Percentiles rank a stretch among this genome's conserved stretches.
phyloP scores from a whole-genome alignment of 2,888 invertebrate genomes.

The Thymelicus sylvestris region DNA sequence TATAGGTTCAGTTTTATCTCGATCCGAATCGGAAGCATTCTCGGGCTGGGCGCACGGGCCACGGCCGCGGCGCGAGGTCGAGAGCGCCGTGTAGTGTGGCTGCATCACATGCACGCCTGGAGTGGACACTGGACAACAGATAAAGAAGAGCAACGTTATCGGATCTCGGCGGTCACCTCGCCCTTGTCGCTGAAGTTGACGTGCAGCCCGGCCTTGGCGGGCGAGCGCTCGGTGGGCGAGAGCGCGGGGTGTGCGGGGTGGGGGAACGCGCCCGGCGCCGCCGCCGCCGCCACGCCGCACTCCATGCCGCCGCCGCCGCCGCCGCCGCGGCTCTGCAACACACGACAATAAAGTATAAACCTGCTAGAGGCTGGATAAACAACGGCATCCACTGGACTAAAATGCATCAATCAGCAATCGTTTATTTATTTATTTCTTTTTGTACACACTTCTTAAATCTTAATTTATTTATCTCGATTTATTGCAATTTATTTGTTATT shows the following conservation, averaged over 20 bases:
- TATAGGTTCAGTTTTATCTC: background rate
- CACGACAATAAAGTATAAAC: background rate
- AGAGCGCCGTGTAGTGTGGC: background rate
- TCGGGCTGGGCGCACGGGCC: background rate
- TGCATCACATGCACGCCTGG: too few relatives aligned
- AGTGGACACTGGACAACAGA: too few relatives aligned
- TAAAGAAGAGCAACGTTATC: background rate
- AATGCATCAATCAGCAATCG: too few relatives aligned
- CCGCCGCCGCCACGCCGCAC: constrained; percentile 54
- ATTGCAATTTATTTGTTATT: too few relatives aligned
- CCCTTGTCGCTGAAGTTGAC: constrained; percentile 96
- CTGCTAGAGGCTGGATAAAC: too few relatives aligned
- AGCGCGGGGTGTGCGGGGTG: constrained; percentile 64
- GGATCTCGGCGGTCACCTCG: constrained; percentile 76
- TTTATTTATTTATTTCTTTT: too few relatives aligned
- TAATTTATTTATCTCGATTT: too few relatives aligned
- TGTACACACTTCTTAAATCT: too few relatives aligned
- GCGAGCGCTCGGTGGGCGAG: constrained; percentile 90
- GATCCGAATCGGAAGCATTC: background rate
- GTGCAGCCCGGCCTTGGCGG: constrained; percentile 92
- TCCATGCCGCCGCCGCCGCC: constrained; percentile 53
- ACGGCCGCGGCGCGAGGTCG: background rate
- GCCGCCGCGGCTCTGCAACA: constrained; percentile 66
- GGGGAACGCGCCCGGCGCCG: constrained; percentile 56
- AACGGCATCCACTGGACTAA: too few relatives aligned